Evolutionary conservation across 2,888 invertebrate genomes (phyloP).

Genomic region (Drosophila algonquin): DNA sequence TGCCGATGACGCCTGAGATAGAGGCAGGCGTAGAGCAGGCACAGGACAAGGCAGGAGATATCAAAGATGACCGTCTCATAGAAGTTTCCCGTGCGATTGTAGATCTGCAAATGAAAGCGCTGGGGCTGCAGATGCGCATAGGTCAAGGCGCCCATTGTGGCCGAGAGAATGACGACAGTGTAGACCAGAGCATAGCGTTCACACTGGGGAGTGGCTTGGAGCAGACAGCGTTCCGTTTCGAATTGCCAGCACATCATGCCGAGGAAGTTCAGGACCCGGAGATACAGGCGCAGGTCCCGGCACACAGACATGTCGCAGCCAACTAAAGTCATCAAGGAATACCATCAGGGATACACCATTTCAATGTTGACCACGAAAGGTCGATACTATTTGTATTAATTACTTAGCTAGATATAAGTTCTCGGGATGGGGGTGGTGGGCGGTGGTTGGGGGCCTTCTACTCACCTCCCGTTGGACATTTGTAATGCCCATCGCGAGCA

Average conservation of each 20-base stretch:
- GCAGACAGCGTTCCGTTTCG: conserved; percentile 38
- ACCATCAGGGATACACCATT: background rate
- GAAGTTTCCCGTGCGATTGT: conserved; percentile 61
- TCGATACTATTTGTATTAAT: conserved; percentile 7
- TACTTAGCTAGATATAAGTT: background rate
- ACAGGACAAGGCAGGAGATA: conserved; percentile 42
- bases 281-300: conserved; percentile 51
- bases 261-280: conserved; percentile 40
- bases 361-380: conserved; percentile 8
- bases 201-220: conserved; percentile 27
- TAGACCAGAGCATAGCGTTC: conserved; percentile 50
- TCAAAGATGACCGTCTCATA: conserved; percentile 53
- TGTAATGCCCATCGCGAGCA: conserved; percentile 12
- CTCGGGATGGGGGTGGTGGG: too few relatives aligned
- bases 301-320: conserved; percentile 47
- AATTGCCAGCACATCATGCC: conserved; percentile 55
- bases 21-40: conserved; percentile 44
- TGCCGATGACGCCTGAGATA: conserved; percentile 55
- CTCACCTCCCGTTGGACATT: conserved; percentile 29
- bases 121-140: conserved; percentile 35
- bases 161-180: conserved; percentile 5
- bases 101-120: conserved; percentile 23
- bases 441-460: background rate
- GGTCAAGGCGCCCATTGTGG: conserved; percentile 15
- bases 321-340: conserved; percentile 16